A percentile compares a stretch with the other conserved stretches of the same genome.
These are phyloP conservation scores for Macropus fuliginosus DNA, from an alignment of 2,797 vertebrate genomes.

Conservation along the genomic window DNA sequence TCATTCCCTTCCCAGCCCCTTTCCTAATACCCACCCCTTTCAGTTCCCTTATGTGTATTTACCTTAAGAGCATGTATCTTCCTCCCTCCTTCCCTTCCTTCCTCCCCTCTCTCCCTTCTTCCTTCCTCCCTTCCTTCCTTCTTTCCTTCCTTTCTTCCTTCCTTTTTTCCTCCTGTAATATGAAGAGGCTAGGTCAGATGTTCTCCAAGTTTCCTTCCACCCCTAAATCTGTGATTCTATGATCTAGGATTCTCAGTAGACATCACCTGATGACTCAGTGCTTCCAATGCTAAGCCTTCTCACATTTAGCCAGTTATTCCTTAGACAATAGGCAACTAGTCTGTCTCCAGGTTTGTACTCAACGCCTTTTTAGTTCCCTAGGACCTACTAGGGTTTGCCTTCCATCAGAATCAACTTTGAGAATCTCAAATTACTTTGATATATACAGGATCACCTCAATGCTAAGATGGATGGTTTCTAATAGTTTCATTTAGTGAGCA, in stretches of 20 bases:
- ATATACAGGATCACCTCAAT: neutral
- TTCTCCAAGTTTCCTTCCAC: neutral
- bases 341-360: neutral
- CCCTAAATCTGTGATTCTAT: neutral
- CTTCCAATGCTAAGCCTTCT: neutral
- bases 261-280: neutral
- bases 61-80: neutral
- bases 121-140: too few relatives aligned
- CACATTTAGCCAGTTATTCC: neutral
- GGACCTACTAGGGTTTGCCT: neutral
- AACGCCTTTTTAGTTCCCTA: neutral
- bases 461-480: neutral
- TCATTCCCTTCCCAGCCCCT: neutral
- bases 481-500: neutral
- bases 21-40: neutral
- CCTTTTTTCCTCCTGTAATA: neutral
- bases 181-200: neutral
- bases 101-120: too few relatives aligned
- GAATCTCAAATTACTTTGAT: neutral
- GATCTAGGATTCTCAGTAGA: neutral
- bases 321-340: neutral
- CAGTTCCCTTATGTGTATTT: neutral
- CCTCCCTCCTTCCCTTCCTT: neutral
- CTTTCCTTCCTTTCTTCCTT: neutral
- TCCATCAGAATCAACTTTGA: neutral